Evolutionary conservation across 2,797 vertebrate genomes (phyloP).

Genomic region (Syngnathus acus): DNA sequence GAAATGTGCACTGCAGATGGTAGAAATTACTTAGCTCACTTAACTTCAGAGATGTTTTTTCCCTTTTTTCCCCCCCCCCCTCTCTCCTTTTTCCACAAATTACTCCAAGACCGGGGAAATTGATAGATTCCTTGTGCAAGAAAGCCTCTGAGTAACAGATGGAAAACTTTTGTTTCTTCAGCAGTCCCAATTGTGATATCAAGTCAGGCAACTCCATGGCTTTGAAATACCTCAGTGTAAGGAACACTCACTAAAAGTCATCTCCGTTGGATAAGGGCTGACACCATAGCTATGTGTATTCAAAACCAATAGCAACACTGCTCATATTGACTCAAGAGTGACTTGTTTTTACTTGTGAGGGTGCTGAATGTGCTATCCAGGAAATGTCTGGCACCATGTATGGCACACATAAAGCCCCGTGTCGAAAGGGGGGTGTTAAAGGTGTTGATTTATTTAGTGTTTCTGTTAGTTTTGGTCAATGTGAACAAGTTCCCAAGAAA

Average conservation of each 20-base stretch:
- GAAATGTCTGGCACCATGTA: slow-evolving; percentile 50
- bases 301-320: slow-evolving; percentile 32
- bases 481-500: slow-evolving; percentile 26
- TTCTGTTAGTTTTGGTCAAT: slow-evolving; percentile 55
- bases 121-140: slow-evolving; percentile 59
- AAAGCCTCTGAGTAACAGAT: slow-evolving; percentile 38
- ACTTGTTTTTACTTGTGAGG: slow-evolving; percentile 34
- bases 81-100: slow-evolving; percentile 59
- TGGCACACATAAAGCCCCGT: slow-evolving; percentile 45
- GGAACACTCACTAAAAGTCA: slow-evolving; percentile 33
- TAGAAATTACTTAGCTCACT: slow-evolving; percentile 70
- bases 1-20: slow-evolving; percentile 72
- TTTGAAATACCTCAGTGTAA: slow-evolving; percentile 26
- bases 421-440: slow-evolving; percentile 31
- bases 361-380: slow-evolving; percentile 53
- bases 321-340: slow-evolving; percentile 39
- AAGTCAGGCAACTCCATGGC: slow-evolving; percentile 22
- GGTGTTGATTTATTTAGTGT: slow-evolving; percentile 63
- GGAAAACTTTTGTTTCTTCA: slow-evolving; percentile 29
- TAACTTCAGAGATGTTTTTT: slow-evolving; percentile 58
- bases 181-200: slow-evolving; percentile 35
- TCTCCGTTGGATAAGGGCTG: slow-evolving; percentile 15
- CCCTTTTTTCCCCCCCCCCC: slow-evolving; percentile 20
- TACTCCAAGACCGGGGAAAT: slow-evolving; percentile 60
- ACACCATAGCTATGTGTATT: slow-evolving; percentile 19